A percentile compares a stretch with the other conserved stretches of the same genome.
Evolutionary conservation across 2,888 invertebrate species (phyloP).

Genomic region (Metacarcinus magister): DNA sequence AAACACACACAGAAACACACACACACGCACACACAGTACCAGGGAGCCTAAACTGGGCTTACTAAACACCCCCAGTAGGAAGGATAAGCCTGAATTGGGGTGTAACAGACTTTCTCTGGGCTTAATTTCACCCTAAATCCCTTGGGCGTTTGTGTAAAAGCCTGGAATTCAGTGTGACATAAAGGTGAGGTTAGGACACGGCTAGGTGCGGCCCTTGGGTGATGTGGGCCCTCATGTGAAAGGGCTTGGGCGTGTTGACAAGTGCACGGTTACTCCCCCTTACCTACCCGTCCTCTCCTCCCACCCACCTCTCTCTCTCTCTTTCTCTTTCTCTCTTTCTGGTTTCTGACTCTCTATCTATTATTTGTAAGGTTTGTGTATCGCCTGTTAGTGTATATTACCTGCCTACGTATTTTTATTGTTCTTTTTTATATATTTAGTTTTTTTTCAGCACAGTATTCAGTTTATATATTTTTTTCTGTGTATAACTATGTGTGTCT

Average conservation of each 20-base stretch:
- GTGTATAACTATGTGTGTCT: too few species aligned
- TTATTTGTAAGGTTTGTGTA: too few species aligned
- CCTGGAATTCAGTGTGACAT: not conserved
- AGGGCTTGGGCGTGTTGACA: not conserved
- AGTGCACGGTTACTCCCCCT: not conserved
- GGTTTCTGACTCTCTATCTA: too few species aligned
- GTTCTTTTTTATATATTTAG: too few species aligned
- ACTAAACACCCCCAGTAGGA: too few species aligned
- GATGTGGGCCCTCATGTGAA: not conserved
- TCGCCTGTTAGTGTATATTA: too few species aligned
- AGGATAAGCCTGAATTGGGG: too few species aligned
- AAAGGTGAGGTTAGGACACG: not conserved
- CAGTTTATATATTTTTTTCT: too few species aligned
- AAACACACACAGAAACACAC: not conserved
- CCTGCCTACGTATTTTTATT: too few species aligned
- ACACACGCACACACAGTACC: too few species aligned
- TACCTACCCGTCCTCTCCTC: too few species aligned
- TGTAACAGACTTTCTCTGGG: not conserved
- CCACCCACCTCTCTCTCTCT: not conserved
- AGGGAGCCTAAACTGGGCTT: not conserved
- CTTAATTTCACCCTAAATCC: not conserved
- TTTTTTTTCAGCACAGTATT: too few species aligned
- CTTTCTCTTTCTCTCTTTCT: slow-evolving; percentile 34
- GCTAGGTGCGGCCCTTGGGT: not conserved
- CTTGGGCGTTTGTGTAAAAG: not conserved